Base-by-base conservation (phyloP, 2,888 invertebrate genomes). In the Deroplatys truncata region DNA sequence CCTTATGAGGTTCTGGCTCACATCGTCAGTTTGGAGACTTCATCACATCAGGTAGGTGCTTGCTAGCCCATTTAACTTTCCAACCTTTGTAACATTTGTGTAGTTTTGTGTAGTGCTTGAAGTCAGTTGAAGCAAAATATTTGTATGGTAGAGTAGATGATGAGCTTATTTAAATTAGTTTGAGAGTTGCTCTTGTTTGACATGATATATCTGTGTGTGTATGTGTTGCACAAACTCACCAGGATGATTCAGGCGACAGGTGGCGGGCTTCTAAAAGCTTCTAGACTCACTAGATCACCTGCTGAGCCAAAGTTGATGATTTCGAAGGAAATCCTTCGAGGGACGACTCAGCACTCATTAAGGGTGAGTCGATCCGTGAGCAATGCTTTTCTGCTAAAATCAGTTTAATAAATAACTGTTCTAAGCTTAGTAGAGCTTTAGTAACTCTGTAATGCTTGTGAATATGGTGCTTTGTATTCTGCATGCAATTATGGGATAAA, bases 181-280 rank as follows among this genome's bases (percentile, higher is more conserved):
- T 72, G 56, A 72, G 7, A 72, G 25, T 13, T 72, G 56, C 56
- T 72, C 56, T 25, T 72, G 56, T 72, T 72, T 72, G 56, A 72
- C 56, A 72, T 72, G 56, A 43, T 43, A 43, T 72, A 72, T 72
- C 56, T 72, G 56, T 72, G 56, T 72, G 56, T 72, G 25, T 72
- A 72, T 72, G 56, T 72, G 4, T 72, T 72, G 56, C 56, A 72
- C 56, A 87, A 72, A 86, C 82, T 86, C 28, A 56, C 29, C 86
- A 82, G 82, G 31, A 82, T 87, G 87, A 82, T 82, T 82, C 35
- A 83, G 83, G 56, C 56, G 56, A 87, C 87, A 83, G 87, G 87
- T 87, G 87, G 87, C 29, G 87, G 87, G 87, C 82, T 86, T 72
- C 72, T 86, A n/a, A 72, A 72, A 86, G 87, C 87, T 87, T 87